phyloP scores from a whole-genome alignment of 2,888 invertebrate species.

The Caenorhabditis plicata region DNA sequence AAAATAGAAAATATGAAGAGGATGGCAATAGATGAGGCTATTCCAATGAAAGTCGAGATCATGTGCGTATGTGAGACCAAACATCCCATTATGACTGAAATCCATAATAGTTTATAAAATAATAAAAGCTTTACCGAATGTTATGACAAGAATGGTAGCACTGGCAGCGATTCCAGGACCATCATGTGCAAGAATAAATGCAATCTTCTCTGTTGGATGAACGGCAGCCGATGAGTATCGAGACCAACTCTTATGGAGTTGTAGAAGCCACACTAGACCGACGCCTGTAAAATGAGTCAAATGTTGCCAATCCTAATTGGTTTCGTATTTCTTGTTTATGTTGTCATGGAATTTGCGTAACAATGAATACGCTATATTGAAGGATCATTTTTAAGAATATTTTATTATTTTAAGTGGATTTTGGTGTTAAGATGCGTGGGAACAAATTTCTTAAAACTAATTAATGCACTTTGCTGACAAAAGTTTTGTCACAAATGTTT shows the following conservation, averaged over 20 bases:
- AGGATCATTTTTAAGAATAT: too few species aligned
- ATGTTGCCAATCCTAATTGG: too few species aligned
- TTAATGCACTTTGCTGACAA: too few species aligned
- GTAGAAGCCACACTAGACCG: slow-evolving; percentile 47
- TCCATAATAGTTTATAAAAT: not conserved
- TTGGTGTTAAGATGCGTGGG: too few species aligned
- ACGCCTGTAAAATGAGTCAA: slow-evolving; percentile 35
- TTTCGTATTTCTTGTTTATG: too few species aligned
- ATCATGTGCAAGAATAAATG: slow-evolving; percentile 62
- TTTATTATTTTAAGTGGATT: too few species aligned
- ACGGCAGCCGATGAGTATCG: slow-evolving; percentile 59
- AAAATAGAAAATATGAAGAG: slow-evolving; percentile 49
- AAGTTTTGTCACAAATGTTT: too few species aligned
- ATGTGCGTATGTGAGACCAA: slow-evolving; percentile 42
- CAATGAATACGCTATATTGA: too few species aligned
- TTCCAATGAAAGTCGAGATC: slow-evolving; percentile 44
- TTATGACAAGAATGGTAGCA: slow-evolving; percentile 38
- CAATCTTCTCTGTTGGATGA: slow-evolving; percentile 64
- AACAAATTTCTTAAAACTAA: too few species aligned
- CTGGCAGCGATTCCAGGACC: slow-evolving; percentile 49
- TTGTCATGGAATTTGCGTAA: too few species aligned
- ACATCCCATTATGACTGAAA: slow-evolving; percentile 48
- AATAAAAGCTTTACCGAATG: slow-evolving; percentile 31
- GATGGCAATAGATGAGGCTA: slow-evolving; percentile 47
- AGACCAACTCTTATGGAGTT: slow-evolving; percentile 48